These are phyloP conservation scores for Macrotis lagotis DNA, from an alignment of 2,113 vertebrate species.

Conservation along the genomic window DNA sequence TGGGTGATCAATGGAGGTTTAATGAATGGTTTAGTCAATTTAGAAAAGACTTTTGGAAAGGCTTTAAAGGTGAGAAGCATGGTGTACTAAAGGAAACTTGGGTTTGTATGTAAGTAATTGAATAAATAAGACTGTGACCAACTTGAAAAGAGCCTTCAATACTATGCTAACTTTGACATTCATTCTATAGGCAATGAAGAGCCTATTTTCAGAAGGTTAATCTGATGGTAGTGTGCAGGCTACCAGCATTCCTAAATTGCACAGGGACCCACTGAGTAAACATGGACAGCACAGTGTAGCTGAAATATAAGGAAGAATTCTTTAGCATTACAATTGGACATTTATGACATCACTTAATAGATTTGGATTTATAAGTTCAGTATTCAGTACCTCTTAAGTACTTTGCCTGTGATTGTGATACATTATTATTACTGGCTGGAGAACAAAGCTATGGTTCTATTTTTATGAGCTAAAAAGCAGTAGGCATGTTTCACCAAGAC, in stretches of 20 bases:
- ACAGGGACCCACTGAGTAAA: background rate
- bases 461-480: background rate
- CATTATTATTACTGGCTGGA: background rate
- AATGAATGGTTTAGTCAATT: background rate
- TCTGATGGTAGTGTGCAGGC: background rate
- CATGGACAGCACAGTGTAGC: background rate
- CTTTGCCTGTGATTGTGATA: background rate
- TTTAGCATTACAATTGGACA: background rate
- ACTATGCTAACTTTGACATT: background rate
- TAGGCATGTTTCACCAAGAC: background rate
- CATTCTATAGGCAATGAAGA: background rate
- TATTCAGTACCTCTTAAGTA: background rate
- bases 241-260: background rate
- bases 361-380: background rate
- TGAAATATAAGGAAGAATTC: background rate
- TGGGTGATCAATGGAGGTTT: background rate
- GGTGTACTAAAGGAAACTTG: background rate
- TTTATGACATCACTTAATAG: background rate
- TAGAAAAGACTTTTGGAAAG: background rate
- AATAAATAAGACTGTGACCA: background rate
- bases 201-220: background rate
- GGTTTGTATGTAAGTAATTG: background rate
- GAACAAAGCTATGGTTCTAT: background rate
- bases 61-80: background rate
- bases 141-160: background rate